phyloP scores from a whole-genome alignment of 2,888 invertebrate species.

The Xanthia togata region DNA sequence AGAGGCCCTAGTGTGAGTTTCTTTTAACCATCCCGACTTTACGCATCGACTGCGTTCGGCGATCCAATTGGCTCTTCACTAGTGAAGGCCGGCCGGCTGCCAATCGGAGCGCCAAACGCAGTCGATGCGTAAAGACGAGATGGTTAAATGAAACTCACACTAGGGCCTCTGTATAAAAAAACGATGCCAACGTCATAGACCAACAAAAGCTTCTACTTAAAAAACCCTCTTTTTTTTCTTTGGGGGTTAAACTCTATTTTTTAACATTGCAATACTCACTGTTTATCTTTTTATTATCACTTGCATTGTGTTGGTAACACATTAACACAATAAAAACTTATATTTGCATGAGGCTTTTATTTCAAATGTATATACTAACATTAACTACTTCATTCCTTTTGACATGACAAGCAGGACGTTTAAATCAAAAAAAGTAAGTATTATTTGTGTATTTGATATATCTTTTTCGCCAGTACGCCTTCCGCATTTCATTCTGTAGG shows the following conservation, averaged over 20 bases:
- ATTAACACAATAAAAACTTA: conserved; percentile 57
- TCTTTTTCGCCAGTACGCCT: background rate
- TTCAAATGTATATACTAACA: conserved; percentile 37
- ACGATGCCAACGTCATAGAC: background rate
- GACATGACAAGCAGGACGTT: conserved; percentile 47
- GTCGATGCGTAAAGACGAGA: too few species aligned
- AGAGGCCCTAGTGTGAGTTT: too few species aligned
- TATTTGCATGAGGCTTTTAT: conserved; percentile 59
- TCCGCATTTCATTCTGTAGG: background rate
- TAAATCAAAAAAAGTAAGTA: conserved; percentile 51
- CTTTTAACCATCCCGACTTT: too few species aligned
- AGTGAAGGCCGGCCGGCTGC: too few species aligned
- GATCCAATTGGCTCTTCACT: too few species aligned
- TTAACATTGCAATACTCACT: background rate
- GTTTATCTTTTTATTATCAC: background rate
- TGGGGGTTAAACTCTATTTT: background rate
- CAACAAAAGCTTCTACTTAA: background rate
- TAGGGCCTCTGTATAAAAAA: background rate
- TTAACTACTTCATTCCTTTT: background rate
- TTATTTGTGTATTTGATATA: conserved; percentile 20
- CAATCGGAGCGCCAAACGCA: too few species aligned
- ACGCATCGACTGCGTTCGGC: too few species aligned
- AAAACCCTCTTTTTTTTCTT: background rate
- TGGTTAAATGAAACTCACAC: too few species aligned
- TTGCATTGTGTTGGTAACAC: conserved; percentile 13